phyloP scores from a whole-genome alignment of 2,113 vertebrate genomes.

The Accipiter cooperii region DNA sequence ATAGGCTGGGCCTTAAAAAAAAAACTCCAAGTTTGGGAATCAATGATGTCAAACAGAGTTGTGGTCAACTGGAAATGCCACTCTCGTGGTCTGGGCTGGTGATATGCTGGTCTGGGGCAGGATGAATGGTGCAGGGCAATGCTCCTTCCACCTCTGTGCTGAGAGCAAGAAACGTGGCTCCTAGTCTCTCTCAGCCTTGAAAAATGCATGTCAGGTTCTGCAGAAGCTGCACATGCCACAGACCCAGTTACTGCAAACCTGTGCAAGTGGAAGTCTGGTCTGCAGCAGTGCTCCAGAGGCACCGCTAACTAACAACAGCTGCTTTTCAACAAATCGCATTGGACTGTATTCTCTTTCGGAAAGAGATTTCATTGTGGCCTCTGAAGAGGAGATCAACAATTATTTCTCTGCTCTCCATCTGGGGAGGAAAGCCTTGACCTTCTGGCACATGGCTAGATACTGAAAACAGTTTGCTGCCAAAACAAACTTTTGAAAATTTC shows the following conservation, averaged over 20 bases:
- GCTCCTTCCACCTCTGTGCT: background rate
- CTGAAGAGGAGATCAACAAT: background rate
- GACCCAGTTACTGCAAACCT: background rate
- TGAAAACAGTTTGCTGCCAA: slow-evolving; percentile 1
- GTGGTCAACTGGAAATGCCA: background rate
- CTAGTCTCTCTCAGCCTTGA: background rate
- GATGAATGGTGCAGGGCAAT: background rate
- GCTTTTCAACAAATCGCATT: background rate
- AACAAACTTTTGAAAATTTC: background rate
- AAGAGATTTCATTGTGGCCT: background rate
- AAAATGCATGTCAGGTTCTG: background rate
- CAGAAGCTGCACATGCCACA: background rate
- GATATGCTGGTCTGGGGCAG: background rate
- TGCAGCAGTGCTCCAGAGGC: background rate
- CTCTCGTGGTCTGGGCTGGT: background rate
- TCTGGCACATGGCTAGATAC: background rate
- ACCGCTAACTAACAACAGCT: background rate
- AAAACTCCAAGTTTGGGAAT: background rate
- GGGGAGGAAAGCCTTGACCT: slow-evolving; percentile 8
- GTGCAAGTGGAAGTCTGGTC: background rate
- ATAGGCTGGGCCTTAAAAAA: background rate
- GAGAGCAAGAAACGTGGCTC: background rate
- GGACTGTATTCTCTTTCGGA: background rate
- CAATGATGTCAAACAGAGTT: background rate
- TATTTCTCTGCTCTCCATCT: background rate